Conservation (phyloP, 2,888 invertebrate genomes). For the Onchidella celtica region DNA sequence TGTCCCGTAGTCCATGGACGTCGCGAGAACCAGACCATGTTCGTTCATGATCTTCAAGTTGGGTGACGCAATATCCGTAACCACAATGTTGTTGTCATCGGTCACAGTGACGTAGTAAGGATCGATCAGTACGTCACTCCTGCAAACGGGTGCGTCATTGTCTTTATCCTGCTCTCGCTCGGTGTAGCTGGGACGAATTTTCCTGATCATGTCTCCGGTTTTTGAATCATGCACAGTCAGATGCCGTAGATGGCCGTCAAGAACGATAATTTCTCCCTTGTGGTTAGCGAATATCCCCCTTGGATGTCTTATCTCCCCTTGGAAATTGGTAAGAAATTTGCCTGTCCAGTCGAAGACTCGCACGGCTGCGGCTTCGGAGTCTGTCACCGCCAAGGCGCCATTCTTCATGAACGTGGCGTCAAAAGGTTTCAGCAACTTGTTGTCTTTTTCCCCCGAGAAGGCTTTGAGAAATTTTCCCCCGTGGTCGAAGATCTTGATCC, state of each 20-base stretch:
- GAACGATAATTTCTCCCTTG: conserved; percentile 71
- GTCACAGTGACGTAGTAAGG: conserved; percentile 74
- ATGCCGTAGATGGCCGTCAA: conserved; percentile 66
- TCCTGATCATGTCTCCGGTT: conserved; percentile 60
- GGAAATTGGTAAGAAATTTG: conserved; percentile 61
- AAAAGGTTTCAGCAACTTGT: conserved; percentile 71
- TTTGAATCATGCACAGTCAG: conserved; percentile 69
- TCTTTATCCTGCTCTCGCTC: neutral
- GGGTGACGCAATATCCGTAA: conserved; percentile 75
- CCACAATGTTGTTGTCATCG: conserved; percentile 68
- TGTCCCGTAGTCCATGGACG: conserved; percentile 71
- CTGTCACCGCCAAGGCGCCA: conserved; percentile 73
- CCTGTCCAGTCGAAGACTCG: conserved; percentile 68
- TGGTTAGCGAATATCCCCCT: conserved; percentile 71
- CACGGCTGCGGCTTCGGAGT: conserved; percentile 71
- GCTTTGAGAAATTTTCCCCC: conserved; percentile 59
- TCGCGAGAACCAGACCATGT: conserved; percentile 62
- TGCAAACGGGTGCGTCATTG: neutral
- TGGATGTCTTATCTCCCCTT: conserved; percentile 71
- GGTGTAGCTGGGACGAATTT: conserved; percentile 50
- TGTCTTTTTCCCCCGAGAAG: conserved; percentile 62
- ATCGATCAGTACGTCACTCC: conserved; percentile 64
- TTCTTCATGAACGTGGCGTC: conserved; percentile 70
- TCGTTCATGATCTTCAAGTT: conserved; percentile 74
- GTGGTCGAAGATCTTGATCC: conserved; percentile 69